Evolutionary conservation across 2,797 vertebrate species (phyloP), one percentile per base, ranked within the genome.

Genomic region (Knipowitschia caucasica): DNA sequence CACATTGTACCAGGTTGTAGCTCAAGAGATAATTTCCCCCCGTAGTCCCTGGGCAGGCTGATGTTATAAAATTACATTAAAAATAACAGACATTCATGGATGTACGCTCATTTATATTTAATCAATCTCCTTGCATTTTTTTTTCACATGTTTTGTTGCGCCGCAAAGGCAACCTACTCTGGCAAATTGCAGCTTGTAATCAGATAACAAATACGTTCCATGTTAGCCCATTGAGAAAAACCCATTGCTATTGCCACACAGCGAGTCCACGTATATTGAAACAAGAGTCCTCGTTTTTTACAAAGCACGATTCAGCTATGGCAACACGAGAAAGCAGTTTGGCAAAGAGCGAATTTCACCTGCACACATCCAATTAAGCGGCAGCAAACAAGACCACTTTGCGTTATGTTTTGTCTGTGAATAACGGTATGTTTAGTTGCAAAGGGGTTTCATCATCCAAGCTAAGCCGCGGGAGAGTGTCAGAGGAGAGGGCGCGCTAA

Each of bases 401-500:
- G 73, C 53, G 23, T 14, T 11, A 62, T 65, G 73, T 30, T 74
- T 71, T 63, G 65, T 58, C 64, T 55, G 46, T 68, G 78, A 73
- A 70, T 60, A 53, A 73, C 23, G 60, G 69, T 77, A 69, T 69
- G 67, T 80, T 76, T 63, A 53, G 80, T 86, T 86, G 83, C 83
- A 65, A 47, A 75, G 70, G 53, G 73, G 73, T 88, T 86, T 89
- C 87, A 84, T 87, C 87, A 87, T 83, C 72, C 66, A 21, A 81
- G 54, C 67, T 39, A 5, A 79, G 73, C 71, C 56, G 34, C 50
- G 25, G 69, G 71, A 82, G 82, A 81, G 73, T 75, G 80, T 83
- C 70, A 82, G 75, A 81, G 73, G 72, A 86, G 74, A 84, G 71
- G 71, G 66, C 17, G 56, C 26, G 57, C 87, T 84, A 86, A 86